Evolutionary conservation across 2,888 invertebrate species (phyloP).

Genomic region (Amblyjoppa fuscipennis): DNA sequence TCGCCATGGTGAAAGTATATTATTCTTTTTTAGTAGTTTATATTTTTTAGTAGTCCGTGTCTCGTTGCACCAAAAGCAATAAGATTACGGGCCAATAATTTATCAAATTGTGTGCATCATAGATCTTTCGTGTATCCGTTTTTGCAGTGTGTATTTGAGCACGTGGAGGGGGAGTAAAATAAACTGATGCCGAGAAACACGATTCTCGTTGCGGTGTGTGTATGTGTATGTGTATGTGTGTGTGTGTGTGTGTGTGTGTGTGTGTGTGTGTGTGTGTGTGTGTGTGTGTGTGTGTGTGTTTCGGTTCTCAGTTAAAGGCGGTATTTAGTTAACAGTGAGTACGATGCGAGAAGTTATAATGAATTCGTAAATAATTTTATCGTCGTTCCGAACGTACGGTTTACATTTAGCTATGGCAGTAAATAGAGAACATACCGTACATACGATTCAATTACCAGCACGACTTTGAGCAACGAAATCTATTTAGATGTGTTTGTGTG

Average conservation of each 20-base stretch:
- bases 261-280: too few species aligned
- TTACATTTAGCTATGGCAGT: slow-evolving; percentile 74
- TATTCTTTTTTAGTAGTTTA: slow-evolving; percentile 42
- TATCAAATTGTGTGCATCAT: slow-evolving; percentile 39
- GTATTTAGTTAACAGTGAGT: slow-evolving; percentile 41
- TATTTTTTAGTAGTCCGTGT: slow-evolving; percentile 64
- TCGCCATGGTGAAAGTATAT: slow-evolving; percentile 51
- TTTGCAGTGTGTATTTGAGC: slow-evolving; percentile 55
- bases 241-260: too few species aligned
- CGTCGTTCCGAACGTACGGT: slow-evolving; percentile 48
- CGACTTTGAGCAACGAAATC: slow-evolving; percentile 74
- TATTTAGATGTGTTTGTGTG: slow-evolving; percentile 54
- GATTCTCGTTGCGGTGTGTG: slow-evolving; percentile 5
- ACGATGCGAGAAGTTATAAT: slow-evolving; percentile 53
- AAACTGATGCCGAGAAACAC: slow-evolving; percentile 11
- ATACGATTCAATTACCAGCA: slow-evolving; percentile 62
- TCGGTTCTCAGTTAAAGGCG: slow-evolving; percentile 8
- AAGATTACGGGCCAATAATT: slow-evolving; percentile 44
- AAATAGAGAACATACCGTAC: slow-evolving; percentile 70
- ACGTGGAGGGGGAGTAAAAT: slow-evolving; percentile 25
- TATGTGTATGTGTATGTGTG: too few species aligned
- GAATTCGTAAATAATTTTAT: slow-evolving; percentile 52
- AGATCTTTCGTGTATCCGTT: slow-evolving; percentile 26
- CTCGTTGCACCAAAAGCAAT: slow-evolving; percentile 66
- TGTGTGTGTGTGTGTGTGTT: too few species aligned